Evolutionary conservation across 2,888 invertebrate genomes (phyloP).

Genomic region (Pteria penguin): DNA sequence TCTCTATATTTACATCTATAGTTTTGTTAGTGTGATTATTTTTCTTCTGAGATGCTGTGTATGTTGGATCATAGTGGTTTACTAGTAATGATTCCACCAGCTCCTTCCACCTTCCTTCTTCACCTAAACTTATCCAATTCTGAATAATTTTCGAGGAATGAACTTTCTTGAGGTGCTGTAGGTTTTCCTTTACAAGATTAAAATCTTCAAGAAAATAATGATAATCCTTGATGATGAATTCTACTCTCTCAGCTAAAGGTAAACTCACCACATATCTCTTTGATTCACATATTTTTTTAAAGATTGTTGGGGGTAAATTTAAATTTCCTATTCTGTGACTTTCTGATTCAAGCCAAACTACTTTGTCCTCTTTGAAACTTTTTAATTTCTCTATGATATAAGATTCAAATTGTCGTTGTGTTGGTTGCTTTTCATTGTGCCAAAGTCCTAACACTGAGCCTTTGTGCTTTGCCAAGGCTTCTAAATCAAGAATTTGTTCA

Average conservation of each 20-base stretch:
- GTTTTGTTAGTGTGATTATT: constrained; percentile 43
- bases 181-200: constrained; percentile 41
- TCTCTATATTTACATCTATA: constrained; percentile 23
- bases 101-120: constrained; percentile 54
- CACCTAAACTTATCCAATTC: constrained; percentile 54
- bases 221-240: constrained; percentile 58
- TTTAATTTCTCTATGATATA: constrained; percentile 45
- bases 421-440: constrained; percentile 60
- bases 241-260: constrained; percentile 60
- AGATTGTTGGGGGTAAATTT: constrained; percentile 51
- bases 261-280: constrained; percentile 53
- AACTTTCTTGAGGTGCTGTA: constrained; percentile 49
- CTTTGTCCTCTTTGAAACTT: constrained; percentile 40
- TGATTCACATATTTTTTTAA: constrained; percentile 48
- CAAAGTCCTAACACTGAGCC: constrained; percentile 64
- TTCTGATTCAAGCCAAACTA: constrained; percentile 68
- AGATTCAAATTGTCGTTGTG: constrained; percentile 60
- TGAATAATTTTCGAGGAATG: constrained; percentile 49
- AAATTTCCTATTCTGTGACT: constrained; percentile 60
- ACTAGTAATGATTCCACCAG: constrained; percentile 59
- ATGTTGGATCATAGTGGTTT: constrained; percentile 64
- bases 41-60: constrained; percentile 60
- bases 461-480: constrained; percentile 64
- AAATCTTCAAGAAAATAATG: constrained; percentile 58
- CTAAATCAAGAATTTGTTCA: constrained; percentile 65